Conservation (phyloP, 2,113 vertebrate genomes). For the Channa maculata region DNA sequence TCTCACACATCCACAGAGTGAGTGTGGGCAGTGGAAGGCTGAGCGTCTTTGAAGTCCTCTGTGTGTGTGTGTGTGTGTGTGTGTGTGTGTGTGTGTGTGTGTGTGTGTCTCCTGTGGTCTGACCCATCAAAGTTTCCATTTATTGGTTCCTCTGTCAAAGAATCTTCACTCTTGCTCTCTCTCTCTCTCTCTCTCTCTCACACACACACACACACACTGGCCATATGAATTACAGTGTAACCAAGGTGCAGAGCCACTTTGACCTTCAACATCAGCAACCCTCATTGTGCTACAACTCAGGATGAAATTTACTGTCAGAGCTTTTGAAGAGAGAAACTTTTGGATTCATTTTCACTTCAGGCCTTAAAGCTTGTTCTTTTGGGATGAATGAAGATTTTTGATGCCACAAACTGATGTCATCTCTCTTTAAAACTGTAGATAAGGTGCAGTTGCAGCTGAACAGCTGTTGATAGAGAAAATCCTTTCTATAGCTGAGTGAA, state of each 20-base stretch:
- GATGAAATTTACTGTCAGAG: constrained; percentile 17
- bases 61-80: constrained; percentile 29
- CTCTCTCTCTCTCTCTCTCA: not conserved
- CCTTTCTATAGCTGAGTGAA: too few relatives aligned
- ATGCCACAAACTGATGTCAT: not conserved
- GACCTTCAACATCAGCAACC: constrained; percentile 53
- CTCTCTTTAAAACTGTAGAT: not conserved
- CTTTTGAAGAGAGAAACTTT: constrained; percentile 23
- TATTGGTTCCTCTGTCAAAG: constrained; percentile 70
- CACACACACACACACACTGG: constrained; percentile 4
- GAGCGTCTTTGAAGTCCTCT: constrained; percentile 60
- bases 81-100: constrained; percentile 53
- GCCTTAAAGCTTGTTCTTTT: not conserved
- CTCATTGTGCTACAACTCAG: not conserved
- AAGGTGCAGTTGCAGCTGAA: not conserved
- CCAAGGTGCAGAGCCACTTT: constrained; percentile 22
- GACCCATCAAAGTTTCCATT: constrained; percentile 75
- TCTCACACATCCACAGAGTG: constrained; percentile 4
- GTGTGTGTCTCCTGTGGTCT: constrained; percentile 64
- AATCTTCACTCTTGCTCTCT: constrained; percentile 42
- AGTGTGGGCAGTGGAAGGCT: constrained; percentile 17
- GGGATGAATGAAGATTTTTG: not conserved
- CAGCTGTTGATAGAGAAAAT: not conserved
- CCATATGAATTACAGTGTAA: constrained; percentile 37
- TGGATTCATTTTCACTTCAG: not conserved